Percentiles rank a stretch among this genome's conserved stretches.
phyloP scores from a whole-genome alignment of 92 coral and sea anemone genomes.

The Actinernus sp. region DNA sequence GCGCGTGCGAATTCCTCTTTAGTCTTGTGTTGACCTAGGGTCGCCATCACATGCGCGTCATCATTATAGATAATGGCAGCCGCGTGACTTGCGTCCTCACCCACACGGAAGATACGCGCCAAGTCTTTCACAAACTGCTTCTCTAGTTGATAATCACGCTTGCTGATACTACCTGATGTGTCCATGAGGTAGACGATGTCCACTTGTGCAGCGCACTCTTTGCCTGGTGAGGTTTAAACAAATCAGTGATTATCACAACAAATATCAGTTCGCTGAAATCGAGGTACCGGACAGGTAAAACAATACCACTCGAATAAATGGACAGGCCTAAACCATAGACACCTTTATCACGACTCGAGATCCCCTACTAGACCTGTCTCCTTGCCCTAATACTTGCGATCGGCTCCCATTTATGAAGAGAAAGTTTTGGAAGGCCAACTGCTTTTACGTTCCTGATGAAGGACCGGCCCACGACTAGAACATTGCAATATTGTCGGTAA shows the following conservation, averaged over 20 bases:
- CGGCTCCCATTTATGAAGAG: too few species aligned
- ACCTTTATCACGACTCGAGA: too few species aligned
- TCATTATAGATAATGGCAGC: constrained; percentile 71
- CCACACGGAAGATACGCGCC: constrained; percentile 70
- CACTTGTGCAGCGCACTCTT: constrained; percentile 54
- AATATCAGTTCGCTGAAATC: too few species aligned
- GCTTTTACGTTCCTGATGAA: too few species aligned
- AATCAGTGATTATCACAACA: background rate
- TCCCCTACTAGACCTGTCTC: too few species aligned
- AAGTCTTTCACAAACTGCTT: constrained; percentile 79
- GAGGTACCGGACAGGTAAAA: too few species aligned
- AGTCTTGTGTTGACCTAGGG: constrained; percentile 51
- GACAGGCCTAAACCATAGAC: too few species aligned
- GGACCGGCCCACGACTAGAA: too few species aligned
- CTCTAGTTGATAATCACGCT: constrained; percentile 56
- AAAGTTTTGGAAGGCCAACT: too few species aligned
- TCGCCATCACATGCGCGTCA: constrained; percentile 46
- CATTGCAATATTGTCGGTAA: too few species aligned
- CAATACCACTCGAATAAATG: too few species aligned
- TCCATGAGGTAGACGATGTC: constrained; percentile 84
- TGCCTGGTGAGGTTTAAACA: constrained; percentile 18
- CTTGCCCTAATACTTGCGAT: too few species aligned
- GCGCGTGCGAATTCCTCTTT: constrained; percentile 64
- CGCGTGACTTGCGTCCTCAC: constrained; percentile 62
- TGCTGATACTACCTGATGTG: constrained; percentile 74